Percentiles rank a stretch among this genome's conserved stretches.
Conservation (phyloP, 2,888 invertebrate species). For the Catocala sponsa region DNA sequence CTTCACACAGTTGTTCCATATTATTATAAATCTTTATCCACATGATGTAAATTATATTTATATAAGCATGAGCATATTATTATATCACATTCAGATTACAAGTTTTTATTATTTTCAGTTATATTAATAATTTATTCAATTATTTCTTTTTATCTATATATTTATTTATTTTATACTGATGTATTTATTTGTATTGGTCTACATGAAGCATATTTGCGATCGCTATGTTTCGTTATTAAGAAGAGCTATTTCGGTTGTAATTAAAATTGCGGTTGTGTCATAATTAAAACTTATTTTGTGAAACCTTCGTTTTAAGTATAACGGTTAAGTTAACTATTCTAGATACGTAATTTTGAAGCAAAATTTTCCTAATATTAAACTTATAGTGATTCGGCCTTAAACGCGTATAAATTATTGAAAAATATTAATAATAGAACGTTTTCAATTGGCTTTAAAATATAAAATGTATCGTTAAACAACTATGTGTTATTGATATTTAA, state of each 20-base stretch:
- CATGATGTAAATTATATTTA: constrained; percentile 73
- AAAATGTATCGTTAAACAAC: too few relatives aligned
- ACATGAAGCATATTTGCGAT: constrained; percentile 1
- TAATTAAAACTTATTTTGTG: background rate
- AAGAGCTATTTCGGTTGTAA: background rate
- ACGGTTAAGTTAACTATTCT: too few relatives aligned
- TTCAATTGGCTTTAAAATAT: too few relatives aligned
- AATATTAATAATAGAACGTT: too few relatives aligned
- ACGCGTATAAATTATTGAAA: too few relatives aligned
- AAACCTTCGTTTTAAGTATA: too few relatives aligned
- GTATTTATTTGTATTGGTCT: constrained; percentile 16
- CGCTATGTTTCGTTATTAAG: background rate
- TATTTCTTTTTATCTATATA: constrained; percentile 46
- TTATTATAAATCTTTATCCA: constrained; percentile 57
- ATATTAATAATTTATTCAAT: constrained; percentile 42
- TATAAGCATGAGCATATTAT: constrained; percentile 76
- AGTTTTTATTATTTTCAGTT: constrained; percentile 45
- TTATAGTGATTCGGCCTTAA: too few relatives aligned
- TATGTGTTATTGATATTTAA: too few relatives aligned
- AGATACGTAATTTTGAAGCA: too few relatives aligned
- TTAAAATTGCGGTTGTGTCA: background rate
- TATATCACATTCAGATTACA: constrained; percentile 43
- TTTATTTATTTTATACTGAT: constrained; percentile 49
- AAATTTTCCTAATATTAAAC: too few relatives aligned
- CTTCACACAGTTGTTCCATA: constrained; percentile 50